These are phyloP conservation scores for Eupeodes latifasciatus DNA, from an alignment of 2,888 invertebrate genomes.

Conservation along the genomic window DNA sequence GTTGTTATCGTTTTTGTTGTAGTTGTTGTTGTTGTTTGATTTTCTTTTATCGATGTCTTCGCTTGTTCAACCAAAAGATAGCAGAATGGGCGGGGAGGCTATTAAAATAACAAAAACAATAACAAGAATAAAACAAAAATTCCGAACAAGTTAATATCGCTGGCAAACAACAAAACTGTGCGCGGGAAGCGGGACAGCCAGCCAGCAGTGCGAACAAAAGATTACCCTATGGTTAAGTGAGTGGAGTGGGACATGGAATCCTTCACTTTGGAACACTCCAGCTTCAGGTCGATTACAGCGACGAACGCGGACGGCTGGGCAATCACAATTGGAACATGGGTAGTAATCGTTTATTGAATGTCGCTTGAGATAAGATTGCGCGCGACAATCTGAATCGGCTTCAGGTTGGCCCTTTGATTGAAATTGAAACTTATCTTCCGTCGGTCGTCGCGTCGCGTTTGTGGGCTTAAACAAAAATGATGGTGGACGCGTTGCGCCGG, in stretches of 20 bases:
- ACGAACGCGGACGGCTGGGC: slow-evolving; percentile 54
- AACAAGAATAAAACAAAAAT: slow-evolving; percentile 35
- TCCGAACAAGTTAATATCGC: slow-evolving; percentile 67
- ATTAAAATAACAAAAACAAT: slow-evolving; percentile 28
- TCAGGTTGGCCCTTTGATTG: slow-evolving; percentile 23
- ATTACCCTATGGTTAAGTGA: slow-evolving; percentile 19
- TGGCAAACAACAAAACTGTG: slow-evolving; percentile 61
- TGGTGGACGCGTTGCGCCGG: too few species aligned
- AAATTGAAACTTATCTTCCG: neutral
- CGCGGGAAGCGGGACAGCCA: slow-evolving; percentile 59
- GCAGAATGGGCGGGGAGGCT: slow-evolving; percentile 24
- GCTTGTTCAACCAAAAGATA: slow-evolving; percentile 32
- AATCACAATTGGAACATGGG: slow-evolving; percentile 80
- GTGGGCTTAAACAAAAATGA: neutral
- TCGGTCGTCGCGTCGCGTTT: too few species aligned
- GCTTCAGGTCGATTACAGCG: neutral
- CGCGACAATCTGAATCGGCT: slow-evolving; percentile 67
- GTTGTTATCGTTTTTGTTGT: slow-evolving; percentile 45
- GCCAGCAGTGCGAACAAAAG: slow-evolving; percentile 31
- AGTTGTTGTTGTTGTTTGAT: slow-evolving; percentile 63
- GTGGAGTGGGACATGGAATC: slow-evolving; percentile 59
- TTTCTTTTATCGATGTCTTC: slow-evolving; percentile 70
- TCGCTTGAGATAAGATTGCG: slow-evolving; percentile 80
- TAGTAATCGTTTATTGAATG: slow-evolving; percentile 81
- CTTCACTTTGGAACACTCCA: slow-evolving; percentile 39